Evolutionary conservation across 2,113 vertebrate genomes (phyloP), one percentile per base, ranked within the genome.

Genomic region (Callopanchax toddi): DNA sequence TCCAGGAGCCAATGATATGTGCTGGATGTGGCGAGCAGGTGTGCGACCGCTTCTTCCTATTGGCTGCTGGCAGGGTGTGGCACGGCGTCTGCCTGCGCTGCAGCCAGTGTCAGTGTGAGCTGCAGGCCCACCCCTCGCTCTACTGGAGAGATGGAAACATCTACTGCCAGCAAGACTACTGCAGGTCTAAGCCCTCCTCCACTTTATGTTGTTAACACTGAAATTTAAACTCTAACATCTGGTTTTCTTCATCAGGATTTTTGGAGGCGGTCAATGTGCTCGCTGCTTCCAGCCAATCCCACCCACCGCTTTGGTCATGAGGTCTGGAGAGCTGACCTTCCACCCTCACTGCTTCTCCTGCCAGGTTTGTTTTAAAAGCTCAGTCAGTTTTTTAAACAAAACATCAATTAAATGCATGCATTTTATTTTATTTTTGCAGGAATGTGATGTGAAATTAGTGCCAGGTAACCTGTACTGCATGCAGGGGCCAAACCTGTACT

Each of bases 271-370:
- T 17, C 83, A 77, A 21, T 92, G 91, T 11, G 88, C 88, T 11
- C 90, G 91, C 59, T 92, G 91, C 70, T 68, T 74, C n/a, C 89
- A 91, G 81, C 87, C 88, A 65, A 92, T 92, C 80, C 87, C 90
- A 1, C 82, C 87, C 1, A 86, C 89, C 6, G 79, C 70, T 49
- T 26, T 92, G 83, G 91, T 92, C 76, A 92, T 92, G 91, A 81
- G 90, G 69, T 90, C 89, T 0, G 87, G 90, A 0, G 75, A 84
- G 9, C 62, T 89, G 62, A 87, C 86, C 32, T 92, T 91, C 66
- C 91, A 92, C 13, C 87, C 79, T 9, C 83, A 89, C 39, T 92
- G 91, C 79, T 92, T 92, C 82, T 89, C 78, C 75, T 92, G 91
- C 49, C 87, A 88, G 84, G 90, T 91, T 1, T 45, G 62, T 20